Conservation (phyloP, 2,113 vertebrate genomes). For the Hepsetus odoe region DNA sequence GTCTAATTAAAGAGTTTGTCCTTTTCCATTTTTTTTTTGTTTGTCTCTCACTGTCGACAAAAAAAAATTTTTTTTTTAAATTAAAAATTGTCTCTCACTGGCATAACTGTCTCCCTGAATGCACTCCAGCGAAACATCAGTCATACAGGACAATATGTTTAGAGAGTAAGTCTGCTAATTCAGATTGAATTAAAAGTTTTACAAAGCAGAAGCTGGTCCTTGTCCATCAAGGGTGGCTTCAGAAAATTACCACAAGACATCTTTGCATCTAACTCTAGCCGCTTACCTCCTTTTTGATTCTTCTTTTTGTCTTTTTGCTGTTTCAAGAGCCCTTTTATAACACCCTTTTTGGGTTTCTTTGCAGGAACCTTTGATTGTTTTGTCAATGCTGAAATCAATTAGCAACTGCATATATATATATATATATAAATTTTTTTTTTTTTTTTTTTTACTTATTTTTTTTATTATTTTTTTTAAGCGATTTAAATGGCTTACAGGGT, state of each 20-base stretch:
- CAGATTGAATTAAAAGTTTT: neutral
- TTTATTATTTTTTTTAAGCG: no score
- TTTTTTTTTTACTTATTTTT: no score
- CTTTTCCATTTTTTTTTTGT: neutral
- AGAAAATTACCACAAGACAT: neutral
- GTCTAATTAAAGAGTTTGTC: neutral
- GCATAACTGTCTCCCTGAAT: neutral
- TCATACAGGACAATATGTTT: neutral
- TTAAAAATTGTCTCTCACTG: neutral
- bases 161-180: neutral
- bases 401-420: no score
- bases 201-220: neutral
- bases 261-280: neutral
- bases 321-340: no score
- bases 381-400: no score
- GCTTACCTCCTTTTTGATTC: neutral
- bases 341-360: no score
- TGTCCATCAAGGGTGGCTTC: neutral
- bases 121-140: neutral
- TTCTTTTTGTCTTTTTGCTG: no score
- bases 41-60: neutral
- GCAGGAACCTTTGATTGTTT: no score
- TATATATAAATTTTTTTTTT: no score
- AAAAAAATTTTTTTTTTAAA: neutral
- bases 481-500: no score